phyloP scores from a whole-genome alignment of 2,797 vertebrate species.

The Parambassis ranga region DNA sequence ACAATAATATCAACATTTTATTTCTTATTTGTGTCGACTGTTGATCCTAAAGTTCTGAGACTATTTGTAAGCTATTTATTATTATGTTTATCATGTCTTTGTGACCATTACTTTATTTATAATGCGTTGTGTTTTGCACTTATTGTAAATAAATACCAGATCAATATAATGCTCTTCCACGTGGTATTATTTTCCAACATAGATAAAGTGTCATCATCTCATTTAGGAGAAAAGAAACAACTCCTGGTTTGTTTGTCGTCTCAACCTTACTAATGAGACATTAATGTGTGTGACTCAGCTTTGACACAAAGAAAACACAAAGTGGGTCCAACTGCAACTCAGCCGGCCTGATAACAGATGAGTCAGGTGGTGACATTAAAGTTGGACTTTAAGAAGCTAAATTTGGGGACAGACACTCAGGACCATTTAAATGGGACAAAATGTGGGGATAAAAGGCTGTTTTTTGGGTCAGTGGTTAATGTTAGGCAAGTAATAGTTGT shows the following conservation, averaged over 20 bases:
- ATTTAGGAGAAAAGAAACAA: not conserved
- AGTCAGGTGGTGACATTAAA: constrained; percentile 53
- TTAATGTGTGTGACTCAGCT: constrained; percentile 47
- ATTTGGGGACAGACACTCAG: no score
- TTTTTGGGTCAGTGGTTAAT: no score
- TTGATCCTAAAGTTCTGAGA: constrained; percentile 36
- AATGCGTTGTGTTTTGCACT: constrained; percentile 29
- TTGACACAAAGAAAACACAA: constrained; percentile 35
- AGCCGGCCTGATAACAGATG: constrained; percentile 39
- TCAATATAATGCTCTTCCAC: constrained; percentile 31
- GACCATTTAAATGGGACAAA: no score
- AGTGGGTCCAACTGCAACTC: constrained; percentile 3
- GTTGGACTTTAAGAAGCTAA: constrained; percentile 28
- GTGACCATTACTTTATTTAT: constrained; percentile 23
- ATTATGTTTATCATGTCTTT: constrained; percentile 8
- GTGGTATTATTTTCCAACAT: constrained; percentile 28
- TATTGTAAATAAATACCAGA: constrained; percentile 19
- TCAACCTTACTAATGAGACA: constrained; percentile 2
- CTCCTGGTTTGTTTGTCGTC: constrained; percentile 15
- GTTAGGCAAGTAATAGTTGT: no score
- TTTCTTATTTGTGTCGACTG: not conserved
- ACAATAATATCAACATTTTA: not conserved
- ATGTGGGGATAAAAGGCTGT: no score
- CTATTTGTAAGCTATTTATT: constrained; percentile 22
- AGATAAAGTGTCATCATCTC: constrained; percentile 62